Conservation (phyloP, 2,113 vertebrate genomes). For the Galemys pyrenaicus region DNA sequence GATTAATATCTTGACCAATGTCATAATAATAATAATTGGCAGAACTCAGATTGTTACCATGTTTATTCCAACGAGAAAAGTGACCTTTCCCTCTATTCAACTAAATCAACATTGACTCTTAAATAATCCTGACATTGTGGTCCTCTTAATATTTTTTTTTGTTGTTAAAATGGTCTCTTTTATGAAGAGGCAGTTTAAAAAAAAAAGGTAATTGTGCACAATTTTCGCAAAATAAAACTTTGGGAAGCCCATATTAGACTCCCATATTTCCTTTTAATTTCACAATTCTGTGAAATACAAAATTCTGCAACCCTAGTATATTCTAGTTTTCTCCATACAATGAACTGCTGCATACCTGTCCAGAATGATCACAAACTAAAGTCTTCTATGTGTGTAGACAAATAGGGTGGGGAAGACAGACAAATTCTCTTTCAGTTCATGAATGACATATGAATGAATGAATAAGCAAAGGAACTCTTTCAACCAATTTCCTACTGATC, state of each 20-base stretch:
- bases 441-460: not conserved
- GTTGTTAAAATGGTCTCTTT: not conserved
- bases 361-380: not conserved
- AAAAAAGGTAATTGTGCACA: not conserved
- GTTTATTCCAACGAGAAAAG: conserved; percentile 12
- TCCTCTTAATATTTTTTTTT: not conserved
- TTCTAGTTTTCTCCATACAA: not conserved
- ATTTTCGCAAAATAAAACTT: conserved; percentile 23
- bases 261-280: conserved; percentile 12
- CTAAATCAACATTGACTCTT: not conserved
- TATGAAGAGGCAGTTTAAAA: not conserved
- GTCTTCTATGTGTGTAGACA: not conserved
- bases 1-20: not conserved
- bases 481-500: not conserved
- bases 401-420: not conserved
- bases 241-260: not conserved
- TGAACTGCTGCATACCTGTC: not conserved
- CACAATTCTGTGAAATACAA: not conserved
- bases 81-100: not conserved
- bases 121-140: not conserved
- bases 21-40: not conserved
- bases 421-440: conserved; percentile 18
- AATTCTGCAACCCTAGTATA: not conserved
- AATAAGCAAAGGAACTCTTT: not conserved
- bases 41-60: not conserved